phyloP scores from a whole-genome alignment of 2,888 invertebrate genomes.

The Melanchra persicariae region DNA sequence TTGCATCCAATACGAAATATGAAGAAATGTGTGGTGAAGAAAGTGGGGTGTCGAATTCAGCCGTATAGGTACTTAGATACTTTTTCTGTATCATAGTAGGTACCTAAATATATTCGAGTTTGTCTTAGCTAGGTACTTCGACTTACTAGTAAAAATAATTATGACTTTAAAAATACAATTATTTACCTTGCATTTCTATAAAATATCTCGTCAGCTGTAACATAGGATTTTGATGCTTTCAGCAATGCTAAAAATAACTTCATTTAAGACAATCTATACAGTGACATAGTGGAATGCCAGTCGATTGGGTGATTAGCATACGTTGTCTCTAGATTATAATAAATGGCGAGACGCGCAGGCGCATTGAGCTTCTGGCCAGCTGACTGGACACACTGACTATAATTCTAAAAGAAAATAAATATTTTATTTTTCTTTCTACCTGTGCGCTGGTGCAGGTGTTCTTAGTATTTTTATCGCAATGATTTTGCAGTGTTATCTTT shows the following conservation, averaged over 20 bases:
- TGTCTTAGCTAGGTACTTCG: too few species aligned
- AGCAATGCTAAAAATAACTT: conserved; percentile 15
- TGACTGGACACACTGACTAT: not conserved
- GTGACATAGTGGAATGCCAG: conserved; percentile 4
- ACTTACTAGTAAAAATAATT: not conserved
- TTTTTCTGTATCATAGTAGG: too few species aligned
- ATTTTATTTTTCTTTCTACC: conserved; percentile 1
- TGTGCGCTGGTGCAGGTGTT: not conserved
- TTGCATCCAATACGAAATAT: too few species aligned
- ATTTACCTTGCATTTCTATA: not conserved
- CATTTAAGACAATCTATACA: conserved; percentile 12
- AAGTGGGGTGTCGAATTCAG: too few species aligned
- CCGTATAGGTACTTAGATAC: too few species aligned
- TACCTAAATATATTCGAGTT: too few species aligned
- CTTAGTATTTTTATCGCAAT: not conserved
- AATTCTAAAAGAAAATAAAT: not conserved
- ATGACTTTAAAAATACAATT: not conserved
- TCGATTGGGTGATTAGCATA: conserved; percentile 47
- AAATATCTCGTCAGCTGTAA: not conserved
- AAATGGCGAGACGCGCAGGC: conserved; percentile 28
- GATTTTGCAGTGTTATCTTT: not conserved
- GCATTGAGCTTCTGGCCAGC: conserved; percentile 11
- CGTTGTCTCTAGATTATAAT: conserved; percentile 52
- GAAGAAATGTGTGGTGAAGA: too few species aligned
- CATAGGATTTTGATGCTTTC: not conserved